Base-by-base conservation (phyloP, 2,113 vertebrate species). In the Taurulus bubalis region DNA sequence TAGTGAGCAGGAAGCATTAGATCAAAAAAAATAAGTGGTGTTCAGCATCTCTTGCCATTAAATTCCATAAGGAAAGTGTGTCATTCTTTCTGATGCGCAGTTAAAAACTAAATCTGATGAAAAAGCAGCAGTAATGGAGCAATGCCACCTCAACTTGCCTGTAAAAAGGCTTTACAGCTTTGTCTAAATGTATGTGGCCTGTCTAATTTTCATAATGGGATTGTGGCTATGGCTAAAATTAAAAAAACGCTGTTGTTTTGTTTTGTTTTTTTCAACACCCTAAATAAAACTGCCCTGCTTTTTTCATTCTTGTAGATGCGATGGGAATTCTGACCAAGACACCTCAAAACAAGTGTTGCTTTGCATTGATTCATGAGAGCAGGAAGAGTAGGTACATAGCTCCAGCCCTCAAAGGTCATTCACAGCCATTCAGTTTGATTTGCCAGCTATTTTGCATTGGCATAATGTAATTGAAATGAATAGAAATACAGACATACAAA, bases 31-130 rank as follows among this genome's bases (percentile, higher is more conserved):
- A 34, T 69, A 71, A 77, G 66, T 59, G 67, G 26, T 55, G 53
- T 77, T 83, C 56, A 67, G 60, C 56, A 82, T 75, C 69, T 77
- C 60, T 70, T 47, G 85, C 30, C 51, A 76, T 83, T 86, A 77
- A 71, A n/a, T 34, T 80, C 51, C 36, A 34, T 32, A 82, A 28
- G 32, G 14, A 76, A 82, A 84, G 6, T 4, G 62, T 75, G 64
- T 75, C 38, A 79, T 84, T 88, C 16, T 47, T 47, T 76, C 67
- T 60, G 64, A 71, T 22, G 49, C 60, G 73, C 63, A 65, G 77
- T 71, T 75, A 75, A 30, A 79, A 84, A 76, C 69, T 64, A 34
- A 8, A 60, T 65, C 22, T 40, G 79, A 68, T 75, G 71, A 71
- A 73, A 80, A 77, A 64, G 8, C 34, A 71, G 65, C 71, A 58